Evolutionary conservation across 2,797 vertebrate genomes (phyloP).

Genomic region (Moxostoma hubbsi): DNA sequence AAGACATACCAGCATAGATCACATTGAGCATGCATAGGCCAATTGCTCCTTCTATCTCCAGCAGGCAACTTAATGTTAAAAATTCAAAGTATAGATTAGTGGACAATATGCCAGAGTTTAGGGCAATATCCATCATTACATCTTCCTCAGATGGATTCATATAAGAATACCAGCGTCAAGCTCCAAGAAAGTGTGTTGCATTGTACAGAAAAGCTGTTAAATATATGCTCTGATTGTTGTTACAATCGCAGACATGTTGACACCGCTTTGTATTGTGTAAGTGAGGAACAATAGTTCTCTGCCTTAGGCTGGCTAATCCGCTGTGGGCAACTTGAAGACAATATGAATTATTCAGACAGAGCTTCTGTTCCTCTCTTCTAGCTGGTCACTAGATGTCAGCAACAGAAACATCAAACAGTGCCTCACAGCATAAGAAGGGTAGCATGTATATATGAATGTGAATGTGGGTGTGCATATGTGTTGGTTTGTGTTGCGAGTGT

Average conservation of each 20-base stretch:
- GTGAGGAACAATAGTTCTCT: background rate
- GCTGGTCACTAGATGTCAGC: constrained; percentile 56
- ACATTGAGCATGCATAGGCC: background rate
- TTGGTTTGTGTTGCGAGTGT: no score
- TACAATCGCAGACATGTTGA: background rate
- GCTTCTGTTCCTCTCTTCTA: constrained; percentile 44
- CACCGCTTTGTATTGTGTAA: background rate
- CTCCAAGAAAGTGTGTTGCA: background rate
- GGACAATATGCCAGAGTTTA: background rate
- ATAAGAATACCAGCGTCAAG: background rate
- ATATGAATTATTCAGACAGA: constrained; percentile 54
- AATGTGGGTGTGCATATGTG: constrained; percentile 15
- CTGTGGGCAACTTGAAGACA: constrained; percentile 25
- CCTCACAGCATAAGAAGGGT: background rate
- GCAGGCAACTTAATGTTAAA: background rate
- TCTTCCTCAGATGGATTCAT: background rate
- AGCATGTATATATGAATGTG: constrained; percentile 4
- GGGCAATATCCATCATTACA: background rate
- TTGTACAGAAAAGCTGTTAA: background rate
- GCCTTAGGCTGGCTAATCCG: constrained; percentile 27
- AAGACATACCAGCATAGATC: background rate
- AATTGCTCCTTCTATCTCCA: background rate
- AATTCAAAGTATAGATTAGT: background rate
- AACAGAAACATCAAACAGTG: constrained; percentile 41
- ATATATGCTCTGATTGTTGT: background rate